Percentiles rank a stretch among this genome's conserved stretches.
phyloP scores from a whole-genome alignment of 2,113 vertebrate genomes.

The Tylochromis polylepis region DNA sequence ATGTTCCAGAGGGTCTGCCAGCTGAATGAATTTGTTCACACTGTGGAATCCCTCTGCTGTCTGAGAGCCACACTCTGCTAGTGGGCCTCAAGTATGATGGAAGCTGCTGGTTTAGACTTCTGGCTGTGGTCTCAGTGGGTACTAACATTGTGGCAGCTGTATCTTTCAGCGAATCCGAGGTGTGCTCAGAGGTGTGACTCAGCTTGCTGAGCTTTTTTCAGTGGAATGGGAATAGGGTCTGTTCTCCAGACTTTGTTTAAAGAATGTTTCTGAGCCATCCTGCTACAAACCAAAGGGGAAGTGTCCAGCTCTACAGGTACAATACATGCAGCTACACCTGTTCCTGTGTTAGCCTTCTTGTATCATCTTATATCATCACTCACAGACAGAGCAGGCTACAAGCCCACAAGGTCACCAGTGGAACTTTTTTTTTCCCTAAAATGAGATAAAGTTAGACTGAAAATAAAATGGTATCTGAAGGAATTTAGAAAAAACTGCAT shows the following conservation, averaged over 20 bases:
- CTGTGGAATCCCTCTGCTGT: background rate
- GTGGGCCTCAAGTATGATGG: background rate
- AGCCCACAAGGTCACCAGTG: background rate
- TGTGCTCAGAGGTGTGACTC: background rate
- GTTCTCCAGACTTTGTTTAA: background rate
- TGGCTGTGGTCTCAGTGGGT: background rate
- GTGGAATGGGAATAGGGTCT: background rate
- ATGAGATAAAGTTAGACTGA: background rate
- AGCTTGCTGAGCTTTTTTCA: background rate
- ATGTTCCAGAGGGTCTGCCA: background rate
- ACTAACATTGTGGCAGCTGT: constrained; percentile 5
- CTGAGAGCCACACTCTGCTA: background rate
- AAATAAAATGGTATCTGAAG: background rate
- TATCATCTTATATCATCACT: background rate
- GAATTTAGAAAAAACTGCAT: background rate
- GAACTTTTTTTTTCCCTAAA: background rate
- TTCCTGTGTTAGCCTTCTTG: background rate
- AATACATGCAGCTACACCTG: background rate
- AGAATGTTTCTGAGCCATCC: background rate
- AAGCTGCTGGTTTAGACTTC: background rate
- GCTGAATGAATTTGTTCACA: background rate
- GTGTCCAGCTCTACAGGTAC: background rate
- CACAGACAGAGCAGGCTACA: background rate
- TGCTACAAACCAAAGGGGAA: background rate
- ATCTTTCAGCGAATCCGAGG: background rate